Base-by-base conservation (phyloP, 2,888 invertebrate species). In the Metellina segmentata region DNA sequence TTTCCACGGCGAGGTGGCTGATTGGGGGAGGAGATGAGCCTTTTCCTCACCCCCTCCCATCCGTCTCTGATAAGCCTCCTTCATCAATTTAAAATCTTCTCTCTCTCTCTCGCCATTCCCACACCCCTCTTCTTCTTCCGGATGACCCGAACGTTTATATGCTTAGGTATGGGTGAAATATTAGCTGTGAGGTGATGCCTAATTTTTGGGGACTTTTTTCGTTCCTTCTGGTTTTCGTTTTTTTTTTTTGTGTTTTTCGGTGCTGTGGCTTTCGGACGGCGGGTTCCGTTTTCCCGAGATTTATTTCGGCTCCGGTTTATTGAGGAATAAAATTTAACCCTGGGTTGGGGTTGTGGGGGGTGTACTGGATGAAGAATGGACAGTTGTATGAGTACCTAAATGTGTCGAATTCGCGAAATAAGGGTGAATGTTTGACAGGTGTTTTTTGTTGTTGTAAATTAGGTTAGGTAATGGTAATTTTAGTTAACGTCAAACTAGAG, bases 81-180 rank as follows among this genome's bases (percentile, higher is more conserved):
- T 91, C 87, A 87, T 91, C 91, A 91, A 91, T 91, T 91, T 91
- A 87, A 91, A 91, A 91, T 91, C 86, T 90, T 90, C 70, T 53
- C 72, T n/a, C 19, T 72, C 71, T 74, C 53, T 51, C 51, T 9
- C 34, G 4, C 34, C 13, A 8, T 48, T 19, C 20, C 11, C n/a
- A 61, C 52, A 71, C 71, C 48, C 88, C 75, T 72, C 51, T 20
- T 52, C 71, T 52, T 69, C 53, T 49, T 61, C 70, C 53, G 79
- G 87, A 79, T 87, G 77, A 86, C 86, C 90, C 90, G 70, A 11
- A 70, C 85, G 71, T 86, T 82, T 86, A 91, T 91, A 86, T 86
- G 74, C 82, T 86, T 86, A 82, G 86, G 87, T 87, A 53, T 87
- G 91, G 85, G 79, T 87, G 91, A 87, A 87, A 90, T 90, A 90